Base-by-base conservation (phyloP, 2,888 invertebrate genomes). In the Tillus elongatus region DNA sequence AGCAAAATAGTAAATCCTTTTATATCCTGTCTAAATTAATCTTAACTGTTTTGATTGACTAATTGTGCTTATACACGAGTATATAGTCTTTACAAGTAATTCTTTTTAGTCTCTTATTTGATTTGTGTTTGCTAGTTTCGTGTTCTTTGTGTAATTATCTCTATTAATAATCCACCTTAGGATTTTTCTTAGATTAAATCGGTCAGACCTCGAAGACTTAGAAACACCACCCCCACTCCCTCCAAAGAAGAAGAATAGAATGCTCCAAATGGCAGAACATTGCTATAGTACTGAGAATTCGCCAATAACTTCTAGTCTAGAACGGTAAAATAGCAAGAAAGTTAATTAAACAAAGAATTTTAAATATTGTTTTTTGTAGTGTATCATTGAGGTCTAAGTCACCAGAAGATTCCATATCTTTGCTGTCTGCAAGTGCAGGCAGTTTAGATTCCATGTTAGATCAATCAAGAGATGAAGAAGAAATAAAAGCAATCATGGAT, bases 361-460 rank as follows among this genome's bases (percentile, higher is more conserved):
- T 32, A 37, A 12, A 15, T 13, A 31, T 41, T 9, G 10, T 26
- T 38, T 39, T 42, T 64, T 64, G 2, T 60, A 75, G 75, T 54
- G 70, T 83, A 49, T 85, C 84, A 1, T 71, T 85, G 43, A 75
- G 85, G 51, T 87, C 87, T 28, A 79, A 82, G 51, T 79, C 79
- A 11, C 78, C 78, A 10, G 79, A 79, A 59, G 80, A 80, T 62
- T 78, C 78, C 42, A 76, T 75, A 53, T 79, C 79, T 42, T 67
- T 79, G 45, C 66, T 75, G 37, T 74, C 74, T 41, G 74, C 73
- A 47, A 82, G 84, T 51, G 82, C 80, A 37, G 87, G 88, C 35
- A 91, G 90, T 50, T 68, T 88, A 52, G 89, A 90, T 64, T 91
- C 90, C 0, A 84, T 88, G 64, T 68, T 89, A 51, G 90, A 90